These are phyloP conservation scores for Beroe forskalii DNA, from an alignment of 37 sponge, comb jelly and placozoan species.

Conservation along the genomic window DNA sequence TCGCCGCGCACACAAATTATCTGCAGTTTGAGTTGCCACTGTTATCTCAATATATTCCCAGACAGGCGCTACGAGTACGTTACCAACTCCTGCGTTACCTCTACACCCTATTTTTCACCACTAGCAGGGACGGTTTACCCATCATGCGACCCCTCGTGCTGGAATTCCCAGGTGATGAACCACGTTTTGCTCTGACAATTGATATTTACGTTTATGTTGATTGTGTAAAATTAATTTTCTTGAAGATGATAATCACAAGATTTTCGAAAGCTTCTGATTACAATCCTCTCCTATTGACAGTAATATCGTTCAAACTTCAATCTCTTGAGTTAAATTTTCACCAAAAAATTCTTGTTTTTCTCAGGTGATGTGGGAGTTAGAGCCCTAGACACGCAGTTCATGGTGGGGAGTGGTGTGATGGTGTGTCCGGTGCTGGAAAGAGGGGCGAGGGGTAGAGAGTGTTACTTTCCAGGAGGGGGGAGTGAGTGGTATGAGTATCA, in stretches of 20 bases:
- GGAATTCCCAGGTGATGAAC: too few relatives aligned
- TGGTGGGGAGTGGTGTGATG: not conserved
- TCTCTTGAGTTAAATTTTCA: not conserved
- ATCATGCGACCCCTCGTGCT: constrained; percentile 80
- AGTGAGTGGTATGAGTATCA: not conserved
- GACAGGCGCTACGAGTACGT: constrained; percentile 67
- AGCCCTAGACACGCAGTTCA: not conserved
- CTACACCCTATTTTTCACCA: constrained; percentile 82
- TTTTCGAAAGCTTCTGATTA: too few relatives aligned
- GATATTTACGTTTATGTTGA: too few relatives aligned
- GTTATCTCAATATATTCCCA: too few relatives aligned
- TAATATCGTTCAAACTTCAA: too few relatives aligned
- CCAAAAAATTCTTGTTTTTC: not conserved
- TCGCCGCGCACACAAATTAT: too few relatives aligned
- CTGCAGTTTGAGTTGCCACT: too few relatives aligned
- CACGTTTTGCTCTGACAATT: too few relatives aligned
- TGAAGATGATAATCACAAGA: too few relatives aligned
- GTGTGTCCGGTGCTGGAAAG: not conserved
- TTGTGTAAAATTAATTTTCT: too few relatives aligned
- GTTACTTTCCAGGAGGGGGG: not conserved
- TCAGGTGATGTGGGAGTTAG: too few relatives aligned
- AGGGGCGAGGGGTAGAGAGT: not conserved
- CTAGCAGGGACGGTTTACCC: constrained; percentile 72
- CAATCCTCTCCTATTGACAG: too few relatives aligned
- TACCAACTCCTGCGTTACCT: constrained; percentile 77